These are phyloP conservation scores for Diprion similis DNA, from an alignment of 1,140 invertebrate genomes.

Conservation along the genomic window DNA sequence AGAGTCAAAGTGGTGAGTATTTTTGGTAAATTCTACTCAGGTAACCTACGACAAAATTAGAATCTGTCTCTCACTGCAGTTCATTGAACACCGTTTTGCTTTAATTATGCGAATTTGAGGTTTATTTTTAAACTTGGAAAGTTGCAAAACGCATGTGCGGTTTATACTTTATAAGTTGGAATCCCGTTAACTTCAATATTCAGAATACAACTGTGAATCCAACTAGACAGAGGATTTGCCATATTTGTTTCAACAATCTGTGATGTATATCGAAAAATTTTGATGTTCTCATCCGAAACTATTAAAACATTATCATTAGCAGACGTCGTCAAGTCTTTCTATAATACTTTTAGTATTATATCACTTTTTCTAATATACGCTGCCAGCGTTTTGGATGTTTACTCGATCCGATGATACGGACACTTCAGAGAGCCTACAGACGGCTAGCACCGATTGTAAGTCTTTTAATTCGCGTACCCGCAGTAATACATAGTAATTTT, in stretches of 20 bases:
- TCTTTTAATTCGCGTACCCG: slow-evolving; percentile 18
- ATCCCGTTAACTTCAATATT: too few relatives aligned
- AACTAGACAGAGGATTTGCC: too few relatives aligned
- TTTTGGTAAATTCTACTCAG: slow-evolving; percentile 15
- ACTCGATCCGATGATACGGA: slow-evolving; percentile 60
- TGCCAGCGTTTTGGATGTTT: slow-evolving; percentile 60
- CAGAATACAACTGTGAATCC: too few relatives aligned
- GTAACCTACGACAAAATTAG: background rate
- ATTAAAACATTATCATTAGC: background rate
- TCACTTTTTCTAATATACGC: slow-evolving; percentile 48
- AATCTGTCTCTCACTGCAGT: too few relatives aligned
- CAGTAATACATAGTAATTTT: slow-evolving; percentile 9
- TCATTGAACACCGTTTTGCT: too few relatives aligned
- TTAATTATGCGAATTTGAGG: too few relatives aligned
- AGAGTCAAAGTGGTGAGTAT: slow-evolving; percentile 56
- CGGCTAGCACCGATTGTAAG: slow-evolving; percentile 59
- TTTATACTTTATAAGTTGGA: too few relatives aligned
- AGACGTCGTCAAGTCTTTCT: background rate
- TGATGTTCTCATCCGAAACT: too few relatives aligned
- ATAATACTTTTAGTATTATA: slow-evolving; percentile 1
- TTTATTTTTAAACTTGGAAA: too few relatives aligned
- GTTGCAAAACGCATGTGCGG: too few relatives aligned
- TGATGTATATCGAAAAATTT: too few relatives aligned
- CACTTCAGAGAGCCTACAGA: slow-evolving; percentile 59
- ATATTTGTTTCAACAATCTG: too few relatives aligned